Percentiles rank a stretch among this genome's conserved stretches.
Conservation (phyloP, 2,113 vertebrate genomes). For the human region DNA sequence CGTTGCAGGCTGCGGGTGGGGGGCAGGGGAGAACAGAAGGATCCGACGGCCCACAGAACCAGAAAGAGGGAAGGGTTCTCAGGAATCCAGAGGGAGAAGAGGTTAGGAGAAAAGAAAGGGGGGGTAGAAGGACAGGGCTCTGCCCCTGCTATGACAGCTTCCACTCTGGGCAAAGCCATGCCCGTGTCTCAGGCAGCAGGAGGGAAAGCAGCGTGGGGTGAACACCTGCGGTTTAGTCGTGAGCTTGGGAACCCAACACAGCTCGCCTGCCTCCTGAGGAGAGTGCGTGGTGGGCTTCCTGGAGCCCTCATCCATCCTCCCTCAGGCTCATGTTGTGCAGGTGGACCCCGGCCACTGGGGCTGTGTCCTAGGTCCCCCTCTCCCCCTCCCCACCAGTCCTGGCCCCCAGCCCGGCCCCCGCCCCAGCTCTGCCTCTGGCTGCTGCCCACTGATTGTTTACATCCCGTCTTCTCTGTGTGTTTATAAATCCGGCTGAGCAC, state of each 20-base stretch:
- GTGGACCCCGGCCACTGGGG: slow-evolving; percentile 8
- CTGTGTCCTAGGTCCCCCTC: neutral
- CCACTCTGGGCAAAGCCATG: neutral
- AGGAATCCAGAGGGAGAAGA: neutral
- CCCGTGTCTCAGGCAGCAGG: neutral
- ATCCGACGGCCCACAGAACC: neutral
- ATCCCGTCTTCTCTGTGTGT: slow-evolving; percentile 76
- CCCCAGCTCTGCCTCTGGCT: slow-evolving; percentile 72
- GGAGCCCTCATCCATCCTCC: neutral
- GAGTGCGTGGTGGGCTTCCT: neutral
- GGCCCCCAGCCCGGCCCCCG: neutral
- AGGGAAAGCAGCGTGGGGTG: neutral
- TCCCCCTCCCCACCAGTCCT: slow-evolving; percentile 9
- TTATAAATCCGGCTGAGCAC: slow-evolving; percentile 80
- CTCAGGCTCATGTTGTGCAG: neutral
- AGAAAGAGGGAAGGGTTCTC: neutral
- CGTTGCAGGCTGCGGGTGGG: slow-evolving; percentile 34
- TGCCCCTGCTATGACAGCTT: neutral
- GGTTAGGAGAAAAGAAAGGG: neutral
- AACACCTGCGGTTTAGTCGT: slow-evolving; percentile 22
- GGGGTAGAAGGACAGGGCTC: neutral
- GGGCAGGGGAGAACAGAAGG: neutral
- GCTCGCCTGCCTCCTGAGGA: neutral
- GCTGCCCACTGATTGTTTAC: slow-evolving; percentile 79
- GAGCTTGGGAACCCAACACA: accelerated